Conservation (phyloP, 1,140 invertebrate genomes). For the Cotesia typhae region DNA sequence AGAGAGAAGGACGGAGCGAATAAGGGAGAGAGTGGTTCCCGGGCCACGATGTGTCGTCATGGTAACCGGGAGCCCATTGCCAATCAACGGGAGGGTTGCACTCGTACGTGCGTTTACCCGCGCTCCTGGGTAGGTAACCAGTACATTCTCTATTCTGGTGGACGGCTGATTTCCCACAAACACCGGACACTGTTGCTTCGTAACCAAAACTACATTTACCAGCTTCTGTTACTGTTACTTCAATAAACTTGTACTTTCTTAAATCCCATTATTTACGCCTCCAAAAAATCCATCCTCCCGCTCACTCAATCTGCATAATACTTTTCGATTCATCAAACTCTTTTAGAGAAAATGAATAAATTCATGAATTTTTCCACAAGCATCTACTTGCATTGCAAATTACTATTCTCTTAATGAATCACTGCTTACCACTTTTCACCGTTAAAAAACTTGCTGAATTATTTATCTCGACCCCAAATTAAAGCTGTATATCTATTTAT, state of each 20-base stretch:
- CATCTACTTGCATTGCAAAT: constrained; percentile 12
- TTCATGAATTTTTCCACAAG: constrained; percentile 9
- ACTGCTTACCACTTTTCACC: background rate
- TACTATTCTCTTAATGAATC: background rate
- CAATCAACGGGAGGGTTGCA: constrained; percentile 43
- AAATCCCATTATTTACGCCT: background rate
- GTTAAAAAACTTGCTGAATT: background rate
- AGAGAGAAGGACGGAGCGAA: constrained; percentile 23
- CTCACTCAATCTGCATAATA: background rate
- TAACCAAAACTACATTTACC: background rate
- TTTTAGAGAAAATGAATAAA: background rate
- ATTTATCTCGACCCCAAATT: background rate
- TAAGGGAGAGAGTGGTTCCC: constrained; percentile 37
- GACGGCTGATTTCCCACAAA: constrained; percentile 1
- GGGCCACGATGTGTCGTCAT: constrained; percentile 41
- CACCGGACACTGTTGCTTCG: constrained; percentile 35
- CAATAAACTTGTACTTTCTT: background rate
- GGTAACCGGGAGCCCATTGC: constrained; percentile 41
- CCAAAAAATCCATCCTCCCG: too few species aligned
- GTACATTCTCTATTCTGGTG: background rate
- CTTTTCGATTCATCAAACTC: background rate
- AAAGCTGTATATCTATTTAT: too few species aligned
- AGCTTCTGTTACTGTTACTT: background rate
- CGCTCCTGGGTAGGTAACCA: constrained; percentile 11
- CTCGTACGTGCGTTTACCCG: constrained; percentile 43